Evolutionary conservation across 1,140 invertebrate genomes (phyloP).

Genomic region (Conopomorpha cramerella): DNA sequence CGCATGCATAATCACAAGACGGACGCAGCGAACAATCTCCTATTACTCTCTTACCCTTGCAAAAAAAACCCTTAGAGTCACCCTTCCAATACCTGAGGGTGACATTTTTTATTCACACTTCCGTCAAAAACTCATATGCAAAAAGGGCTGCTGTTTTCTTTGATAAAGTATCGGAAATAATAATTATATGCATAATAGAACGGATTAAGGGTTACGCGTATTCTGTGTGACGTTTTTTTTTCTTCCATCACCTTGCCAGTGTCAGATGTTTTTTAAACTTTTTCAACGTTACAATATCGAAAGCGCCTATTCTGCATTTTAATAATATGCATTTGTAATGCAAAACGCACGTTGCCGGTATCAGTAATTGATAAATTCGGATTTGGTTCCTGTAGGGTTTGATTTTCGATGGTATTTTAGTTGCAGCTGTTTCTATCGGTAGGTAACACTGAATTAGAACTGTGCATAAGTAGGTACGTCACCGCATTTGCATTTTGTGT

Average conservation of each 20-base stretch:
- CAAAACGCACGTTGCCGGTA: slow-evolving; percentile 24
- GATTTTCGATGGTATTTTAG: slow-evolving; percentile 1
- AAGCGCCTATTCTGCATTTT: slow-evolving; percentile 16
- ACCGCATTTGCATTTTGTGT: slow-evolving; percentile 5
- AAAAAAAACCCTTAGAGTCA: slow-evolving; percentile 39
- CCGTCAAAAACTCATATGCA: slow-evolving; percentile 49
- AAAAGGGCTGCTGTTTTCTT: slow-evolving; percentile 53
- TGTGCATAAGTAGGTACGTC: no score
- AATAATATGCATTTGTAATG: slow-evolving; percentile 32
- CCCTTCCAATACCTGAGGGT: slow-evolving; percentile 49
- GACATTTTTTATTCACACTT: slow-evolving; percentile 58
- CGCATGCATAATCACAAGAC: slow-evolving; percentile 49
- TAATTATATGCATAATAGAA: slow-evolving; percentile 59
- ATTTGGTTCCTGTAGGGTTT: slow-evolving; percentile 13
- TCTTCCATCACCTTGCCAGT: slow-evolving; percentile 46
- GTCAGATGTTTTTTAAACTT: slow-evolving; percentile 32
- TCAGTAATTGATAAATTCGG: slow-evolving; percentile 19
- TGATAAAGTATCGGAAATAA: slow-evolving; percentile 54
- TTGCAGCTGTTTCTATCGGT: neutral
- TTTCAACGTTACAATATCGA: slow-evolving; percentile 17
- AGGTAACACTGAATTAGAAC: neutral
- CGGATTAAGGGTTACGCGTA: slow-evolving; percentile 43
- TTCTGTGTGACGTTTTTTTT: slow-evolving; percentile 41
- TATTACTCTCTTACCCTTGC: slow-evolving; percentile 36
- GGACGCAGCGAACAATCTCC: slow-evolving; percentile 27